phyloP scores from a whole-genome alignment of 1,140 invertebrate genomes.

The Micrasema minimum region DNA sequence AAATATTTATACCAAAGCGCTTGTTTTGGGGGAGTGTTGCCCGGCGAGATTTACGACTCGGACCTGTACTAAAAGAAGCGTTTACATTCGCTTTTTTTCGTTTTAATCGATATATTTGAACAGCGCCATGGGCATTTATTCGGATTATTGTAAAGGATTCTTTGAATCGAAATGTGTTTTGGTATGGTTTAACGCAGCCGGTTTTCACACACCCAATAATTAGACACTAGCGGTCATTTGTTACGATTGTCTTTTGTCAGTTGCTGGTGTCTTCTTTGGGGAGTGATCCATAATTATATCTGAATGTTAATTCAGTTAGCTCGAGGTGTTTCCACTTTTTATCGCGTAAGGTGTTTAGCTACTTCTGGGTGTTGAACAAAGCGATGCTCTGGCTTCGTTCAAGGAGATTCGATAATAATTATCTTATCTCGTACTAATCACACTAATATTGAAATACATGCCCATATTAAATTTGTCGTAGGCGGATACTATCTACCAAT shows the following conservation, averaged over 20 bases:
- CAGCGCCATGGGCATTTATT: conserved; percentile 27
- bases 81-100: conserved; percentile 40
- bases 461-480: too few relatives aligned
- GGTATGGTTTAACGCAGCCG: conserved; percentile 29
- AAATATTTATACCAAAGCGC: conserved; percentile 52
- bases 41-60: conserved; percentile 46
- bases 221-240: conserved; percentile 30
- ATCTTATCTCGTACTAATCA: too few relatives aligned
- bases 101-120: conserved; percentile 40
- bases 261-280: conserved; percentile 7
- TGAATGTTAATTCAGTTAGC: conserved; percentile 10
- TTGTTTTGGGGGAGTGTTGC: conserved; percentile 49
- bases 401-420: too few relatives aligned
- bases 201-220: conserved; percentile 34
- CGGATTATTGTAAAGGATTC: conserved; percentile 40
- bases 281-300: conserved; percentile 28
- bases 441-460: too few relatives aligned
- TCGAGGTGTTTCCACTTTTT: conserved; percentile 3
- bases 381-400: too few relatives aligned
- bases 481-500: too few relatives aligned
- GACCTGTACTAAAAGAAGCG: conserved; percentile 34
- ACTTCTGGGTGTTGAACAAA: too few relatives aligned
- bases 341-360: conserved; percentile 5
- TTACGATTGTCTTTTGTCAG: conserved; percentile 34
- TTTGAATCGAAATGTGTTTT: conserved; percentile 35